phyloP scores from a whole-genome alignment of 2,113 vertebrate species.

The Cyprinus carpio region DNA sequence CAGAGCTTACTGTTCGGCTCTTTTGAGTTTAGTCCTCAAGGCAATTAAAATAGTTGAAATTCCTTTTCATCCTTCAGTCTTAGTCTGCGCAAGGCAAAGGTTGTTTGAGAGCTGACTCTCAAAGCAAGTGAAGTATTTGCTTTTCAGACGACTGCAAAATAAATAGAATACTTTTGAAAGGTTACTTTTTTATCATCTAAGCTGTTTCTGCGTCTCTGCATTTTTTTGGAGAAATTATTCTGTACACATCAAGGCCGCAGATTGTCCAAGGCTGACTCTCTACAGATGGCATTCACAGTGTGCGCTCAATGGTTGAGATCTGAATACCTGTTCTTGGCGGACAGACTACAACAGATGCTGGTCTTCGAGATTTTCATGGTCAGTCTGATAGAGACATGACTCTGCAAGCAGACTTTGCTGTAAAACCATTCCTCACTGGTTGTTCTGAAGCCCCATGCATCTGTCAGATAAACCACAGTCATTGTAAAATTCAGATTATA shows the following conservation, averaged over 20 bases:
- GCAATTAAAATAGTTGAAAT: slow-evolving; percentile 10
- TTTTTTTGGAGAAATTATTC: neutral
- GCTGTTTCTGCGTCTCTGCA: neutral
- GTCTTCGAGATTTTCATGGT: slow-evolving; percentile 26
- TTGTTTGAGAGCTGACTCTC: neutral
- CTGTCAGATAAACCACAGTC: neutral
- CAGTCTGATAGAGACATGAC: slow-evolving; percentile 28
- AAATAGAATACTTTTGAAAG: slow-evolving; percentile 19
- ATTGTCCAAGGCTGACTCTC: slow-evolving; percentile 27
- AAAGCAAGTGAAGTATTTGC: slow-evolving; percentile 5
- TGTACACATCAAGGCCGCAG: slow-evolving; percentile 18
- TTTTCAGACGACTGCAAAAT: neutral
- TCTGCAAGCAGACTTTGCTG: slow-evolving; percentile 2
- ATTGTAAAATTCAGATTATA: neutral
- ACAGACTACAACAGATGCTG: slow-evolving; percentile 21
- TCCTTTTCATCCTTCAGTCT: neutral
- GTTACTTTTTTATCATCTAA: neutral
- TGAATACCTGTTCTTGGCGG: slow-evolving; percentile 35
- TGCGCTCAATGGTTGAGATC: neutral
- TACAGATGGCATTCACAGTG: slow-evolving; percentile 37
- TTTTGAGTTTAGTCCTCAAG: neutral
- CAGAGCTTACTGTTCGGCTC: neutral
- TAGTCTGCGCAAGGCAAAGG: neutral
- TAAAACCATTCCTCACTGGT: neutral
- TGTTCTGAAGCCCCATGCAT: neutral